Evolutionary conservation across 2,113 vertebrate genomes (phyloP).

Genomic region (Nettapus auritus): DNA sequence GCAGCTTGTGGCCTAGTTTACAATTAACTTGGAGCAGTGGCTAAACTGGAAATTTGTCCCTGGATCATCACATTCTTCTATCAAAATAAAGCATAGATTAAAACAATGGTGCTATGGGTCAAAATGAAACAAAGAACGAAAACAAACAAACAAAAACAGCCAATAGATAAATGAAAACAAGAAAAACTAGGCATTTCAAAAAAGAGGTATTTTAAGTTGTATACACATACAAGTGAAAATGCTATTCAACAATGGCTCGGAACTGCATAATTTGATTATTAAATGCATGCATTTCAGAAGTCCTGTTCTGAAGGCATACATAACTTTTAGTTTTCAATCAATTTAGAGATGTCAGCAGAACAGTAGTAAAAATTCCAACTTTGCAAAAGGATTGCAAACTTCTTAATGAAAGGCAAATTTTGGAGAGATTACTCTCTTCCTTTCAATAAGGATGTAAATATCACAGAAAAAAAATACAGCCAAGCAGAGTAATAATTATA

Average conservation of each 20-base stretch:
- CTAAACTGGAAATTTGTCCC: neutral
- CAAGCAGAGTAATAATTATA: neutral
- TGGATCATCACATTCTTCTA: neutral
- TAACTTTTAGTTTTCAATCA: neutral
- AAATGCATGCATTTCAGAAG: neutral
- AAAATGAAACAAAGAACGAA: neutral
- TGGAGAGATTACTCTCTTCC: neutral
- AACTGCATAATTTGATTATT: neutral
- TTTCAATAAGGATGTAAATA: neutral
- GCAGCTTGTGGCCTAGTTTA: neutral
- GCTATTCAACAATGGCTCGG: neutral
- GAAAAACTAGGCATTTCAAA: neutral
- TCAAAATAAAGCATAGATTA: accelerated
- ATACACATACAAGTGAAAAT: neutral
- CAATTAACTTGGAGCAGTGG: neutral
- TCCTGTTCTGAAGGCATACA: neutral
- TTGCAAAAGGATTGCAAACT: neutral
- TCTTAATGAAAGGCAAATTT: neutral
- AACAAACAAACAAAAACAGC: neutral
- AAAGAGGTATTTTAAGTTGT: neutral
- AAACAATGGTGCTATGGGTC: neutral
- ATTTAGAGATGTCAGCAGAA: neutral
- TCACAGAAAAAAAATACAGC: neutral
- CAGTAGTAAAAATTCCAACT: neutral
- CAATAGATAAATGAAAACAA: neutral